Evolutionary conservation across 1,140 invertebrate species (phyloP).

Genomic region (Lordiphosa collinella): DNA sequence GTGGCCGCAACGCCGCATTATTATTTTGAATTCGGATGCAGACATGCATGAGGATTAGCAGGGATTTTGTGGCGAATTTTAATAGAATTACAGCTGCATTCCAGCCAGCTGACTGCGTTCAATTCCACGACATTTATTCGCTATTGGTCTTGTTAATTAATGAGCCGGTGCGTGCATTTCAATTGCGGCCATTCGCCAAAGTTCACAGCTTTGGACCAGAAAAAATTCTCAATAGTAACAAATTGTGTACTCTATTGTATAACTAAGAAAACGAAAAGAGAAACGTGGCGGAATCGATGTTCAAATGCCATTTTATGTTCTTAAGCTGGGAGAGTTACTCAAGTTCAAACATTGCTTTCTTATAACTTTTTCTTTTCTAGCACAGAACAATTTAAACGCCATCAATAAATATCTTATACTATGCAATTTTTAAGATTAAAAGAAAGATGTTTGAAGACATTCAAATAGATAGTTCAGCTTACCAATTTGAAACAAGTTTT

Average conservation of each 20-base stretch:
- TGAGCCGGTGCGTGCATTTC: constrained; percentile 22
- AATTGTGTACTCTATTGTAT: background rate
- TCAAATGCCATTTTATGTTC: no score
- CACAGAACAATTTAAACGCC: no score
- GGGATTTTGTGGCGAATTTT: constrained; percentile 59
- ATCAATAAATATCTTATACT: no score
- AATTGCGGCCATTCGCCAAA: constrained; percentile 2
- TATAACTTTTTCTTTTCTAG: no score
- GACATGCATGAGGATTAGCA: constrained; percentile 52
- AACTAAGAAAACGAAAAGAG: background rate
- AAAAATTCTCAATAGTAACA: no score
- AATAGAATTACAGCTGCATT: constrained; percentile 65
- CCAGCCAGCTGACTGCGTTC: constrained; percentile 15
- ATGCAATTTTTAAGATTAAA: no score
- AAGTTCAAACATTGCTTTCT: no score
- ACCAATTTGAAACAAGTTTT: no score
- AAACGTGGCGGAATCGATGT: no score
- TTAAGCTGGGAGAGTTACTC: no score
- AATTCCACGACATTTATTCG: constrained; percentile 1
- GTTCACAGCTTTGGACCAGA: background rate
- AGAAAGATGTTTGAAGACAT: no score
- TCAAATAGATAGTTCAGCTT: no score
- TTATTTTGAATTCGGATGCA: constrained; percentile 37
- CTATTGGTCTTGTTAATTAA: constrained; percentile 43
- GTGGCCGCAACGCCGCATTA: constrained; percentile 22